Percentiles rank a stretch among this genome's conserved stretches.
Conservation (phyloP, 1,140 invertebrate genomes). For the Centruroides sculpturatus region DNA sequence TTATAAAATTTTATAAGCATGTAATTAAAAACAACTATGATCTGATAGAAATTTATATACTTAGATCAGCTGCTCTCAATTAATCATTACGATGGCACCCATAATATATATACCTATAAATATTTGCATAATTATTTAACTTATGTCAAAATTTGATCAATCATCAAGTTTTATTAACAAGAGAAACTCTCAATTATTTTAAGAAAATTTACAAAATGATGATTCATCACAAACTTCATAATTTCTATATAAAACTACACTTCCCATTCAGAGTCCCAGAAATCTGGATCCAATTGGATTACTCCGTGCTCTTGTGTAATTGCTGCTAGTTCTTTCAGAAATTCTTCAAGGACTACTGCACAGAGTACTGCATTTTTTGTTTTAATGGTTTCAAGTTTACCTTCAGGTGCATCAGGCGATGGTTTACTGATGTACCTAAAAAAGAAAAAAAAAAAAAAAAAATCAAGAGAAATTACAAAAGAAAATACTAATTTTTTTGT, state of each 20-base stretch:
- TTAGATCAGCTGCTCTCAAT: too few species aligned
- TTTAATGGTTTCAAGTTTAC: slow-evolving; percentile 26
- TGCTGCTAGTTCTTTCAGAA: slow-evolving; percentile 81
- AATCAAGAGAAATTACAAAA: neutral
- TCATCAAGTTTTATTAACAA: too few species aligned
- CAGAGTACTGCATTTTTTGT: slow-evolving; percentile 52
- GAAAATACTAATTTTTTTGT: neutral
- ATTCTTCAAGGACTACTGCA: slow-evolving; percentile 80
- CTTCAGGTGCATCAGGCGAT: slow-evolving; percentile 15
- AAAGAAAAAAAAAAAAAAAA: neutral
- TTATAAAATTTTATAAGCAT: too few species aligned
- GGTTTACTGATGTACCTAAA: slow-evolving; percentile 12
- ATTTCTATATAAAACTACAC: neutral
- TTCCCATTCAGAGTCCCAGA: slow-evolving; percentile 2
- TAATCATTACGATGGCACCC: too few species aligned
- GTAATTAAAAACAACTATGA: too few species aligned
- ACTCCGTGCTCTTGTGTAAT: slow-evolving; percentile 70
- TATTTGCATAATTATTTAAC: too few species aligned
- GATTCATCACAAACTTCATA: too few species aligned
- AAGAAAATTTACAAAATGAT: too few species aligned
- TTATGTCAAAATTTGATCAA: too few species aligned
- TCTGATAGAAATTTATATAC: too few species aligned
- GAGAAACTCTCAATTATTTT: too few species aligned
- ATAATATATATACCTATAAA: too few species aligned
- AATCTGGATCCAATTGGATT: slow-evolving; percentile 14